Evolutionary conservation across 2,888 invertebrate genomes (phyloP).

Genomic region (Matsumyia berberina): DNA sequence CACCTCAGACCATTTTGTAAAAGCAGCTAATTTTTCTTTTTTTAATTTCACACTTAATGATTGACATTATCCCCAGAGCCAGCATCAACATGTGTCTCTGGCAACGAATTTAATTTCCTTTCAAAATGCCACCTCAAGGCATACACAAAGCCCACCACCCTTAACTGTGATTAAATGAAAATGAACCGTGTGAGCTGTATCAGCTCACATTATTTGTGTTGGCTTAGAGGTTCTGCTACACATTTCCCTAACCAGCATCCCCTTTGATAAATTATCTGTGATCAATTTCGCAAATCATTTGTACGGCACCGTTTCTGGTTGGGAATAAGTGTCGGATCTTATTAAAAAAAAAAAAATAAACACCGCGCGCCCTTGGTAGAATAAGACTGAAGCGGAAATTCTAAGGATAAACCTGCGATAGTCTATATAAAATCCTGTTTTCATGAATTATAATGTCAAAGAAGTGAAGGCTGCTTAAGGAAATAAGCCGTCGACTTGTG

Average conservation of each 20-base stretch:
- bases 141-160: slow-evolving; percentile 19
- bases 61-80: slow-evolving; percentile 27
- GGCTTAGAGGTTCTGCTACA: slow-evolving; percentile 16
- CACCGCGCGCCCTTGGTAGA: background rate
- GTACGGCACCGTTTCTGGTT: background rate
- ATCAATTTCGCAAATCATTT: slow-evolving; percentile 39
- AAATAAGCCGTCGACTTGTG: background rate
- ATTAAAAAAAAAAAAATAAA: background rate
- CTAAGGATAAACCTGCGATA: background rate
- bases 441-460: background rate
- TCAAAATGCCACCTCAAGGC: slow-evolving; percentile 26
- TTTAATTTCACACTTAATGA: slow-evolving; percentile 31
- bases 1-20: background rate
- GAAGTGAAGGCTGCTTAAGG: background rate
- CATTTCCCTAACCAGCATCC: slow-evolving; percentile 4
- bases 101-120: slow-evolving; percentile 41
- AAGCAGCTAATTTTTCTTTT: background rate
- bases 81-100: slow-evolving; percentile 16
- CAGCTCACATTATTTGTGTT: slow-evolving; percentile 9
- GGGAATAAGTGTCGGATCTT: slow-evolving; percentile 5
- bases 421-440: background rate
- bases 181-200: slow-evolving; percentile 13
- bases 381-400: background rate
- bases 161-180: slow-evolving; percentile 19
- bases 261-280: slow-evolving; percentile 31